These are phyloP conservation scores for Zaprionus gabonicus DNA, from an alignment of 1,140 invertebrate species.

Conservation along the genomic window DNA sequence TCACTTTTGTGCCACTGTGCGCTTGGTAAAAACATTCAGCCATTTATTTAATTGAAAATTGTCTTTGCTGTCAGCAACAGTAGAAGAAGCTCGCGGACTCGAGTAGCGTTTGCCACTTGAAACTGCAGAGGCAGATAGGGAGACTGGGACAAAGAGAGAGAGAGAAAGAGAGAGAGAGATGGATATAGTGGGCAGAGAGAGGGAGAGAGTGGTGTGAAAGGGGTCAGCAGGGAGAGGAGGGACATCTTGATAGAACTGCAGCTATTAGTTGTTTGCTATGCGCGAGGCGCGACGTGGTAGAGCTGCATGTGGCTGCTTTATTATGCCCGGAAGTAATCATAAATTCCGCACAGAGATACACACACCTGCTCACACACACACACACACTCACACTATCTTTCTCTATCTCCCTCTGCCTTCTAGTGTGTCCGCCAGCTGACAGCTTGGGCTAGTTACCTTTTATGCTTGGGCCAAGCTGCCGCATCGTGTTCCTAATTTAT, in stretches of 20 bases:
- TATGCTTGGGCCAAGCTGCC: slow-evolving; percentile 31
- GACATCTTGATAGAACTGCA: slow-evolving; percentile 63
- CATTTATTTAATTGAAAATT: slow-evolving; percentile 81
- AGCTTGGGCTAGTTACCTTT: slow-evolving; percentile 63
- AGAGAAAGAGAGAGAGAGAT: slow-evolving; percentile 11
- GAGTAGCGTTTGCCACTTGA: slow-evolving; percentile 32
- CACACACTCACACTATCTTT: slow-evolving; percentile 44
- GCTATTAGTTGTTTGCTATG: slow-evolving; percentile 72
- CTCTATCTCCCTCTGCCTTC: slow-evolving; percentile 15
- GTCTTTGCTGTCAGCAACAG: slow-evolving; percentile 75
- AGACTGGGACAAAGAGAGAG: not conserved
- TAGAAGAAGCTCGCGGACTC: slow-evolving; percentile 35
- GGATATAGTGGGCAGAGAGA: not conserved
- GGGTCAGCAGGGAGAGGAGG: not conserved
- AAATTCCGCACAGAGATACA: slow-evolving; percentile 66
- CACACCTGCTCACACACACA: not conserved
- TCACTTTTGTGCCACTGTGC: slow-evolving; percentile 53
- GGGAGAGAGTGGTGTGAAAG: not conserved
- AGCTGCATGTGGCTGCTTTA: slow-evolving; percentile 71
- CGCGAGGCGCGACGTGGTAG: slow-evolving; percentile 56
- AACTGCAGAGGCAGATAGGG: not conserved
- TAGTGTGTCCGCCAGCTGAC: slow-evolving; percentile 37
- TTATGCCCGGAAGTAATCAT: slow-evolving; percentile 81
- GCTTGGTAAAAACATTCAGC: slow-evolving; percentile 62
- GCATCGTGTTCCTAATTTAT: slow-evolving; percentile 78